These are phyloP conservation scores for Macrotus californicus DNA, from an alignment of 2,113 vertebrate species.

Conservation along the genomic window DNA sequence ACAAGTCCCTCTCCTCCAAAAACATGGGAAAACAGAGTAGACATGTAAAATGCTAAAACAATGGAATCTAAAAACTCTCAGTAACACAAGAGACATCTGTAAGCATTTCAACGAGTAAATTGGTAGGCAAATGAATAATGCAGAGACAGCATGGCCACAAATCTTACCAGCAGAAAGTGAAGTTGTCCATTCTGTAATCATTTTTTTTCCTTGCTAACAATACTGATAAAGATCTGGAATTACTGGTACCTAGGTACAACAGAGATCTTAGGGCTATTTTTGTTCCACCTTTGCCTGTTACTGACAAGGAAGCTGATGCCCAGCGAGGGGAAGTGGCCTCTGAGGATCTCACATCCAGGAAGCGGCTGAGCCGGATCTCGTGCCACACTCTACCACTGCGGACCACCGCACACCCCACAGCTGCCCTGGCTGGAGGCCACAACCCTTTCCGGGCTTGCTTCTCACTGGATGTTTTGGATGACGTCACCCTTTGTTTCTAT, in stretches of 20 bases:
- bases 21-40: not conserved
- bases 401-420: not conserved
- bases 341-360: not conserved
- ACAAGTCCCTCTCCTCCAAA: not conserved
- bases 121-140: not conserved
- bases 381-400: rapidly evolving
- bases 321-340: not conserved
- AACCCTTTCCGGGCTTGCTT: not conserved
- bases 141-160: not conserved
- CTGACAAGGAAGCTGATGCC: not conserved
- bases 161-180: not conserved
- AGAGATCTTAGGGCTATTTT: not conserved
- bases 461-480: not conserved
- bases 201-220: not conserved
- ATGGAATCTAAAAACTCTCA: not conserved
- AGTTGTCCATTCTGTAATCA: not conserved
- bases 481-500: not conserved
- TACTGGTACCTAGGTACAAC: not conserved
- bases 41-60: not conserved
- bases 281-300: no score
- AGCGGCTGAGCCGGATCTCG: not conserved
- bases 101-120: not conserved
- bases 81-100: not conserved
- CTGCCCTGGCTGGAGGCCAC: not conserved
- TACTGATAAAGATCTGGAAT: not conserved